A percentile compares a stretch with the other conserved stretches of the same genome.
Conservation (phyloP, 2,888 invertebrate genomes). For the Gasteruption jaculator region DNA sequence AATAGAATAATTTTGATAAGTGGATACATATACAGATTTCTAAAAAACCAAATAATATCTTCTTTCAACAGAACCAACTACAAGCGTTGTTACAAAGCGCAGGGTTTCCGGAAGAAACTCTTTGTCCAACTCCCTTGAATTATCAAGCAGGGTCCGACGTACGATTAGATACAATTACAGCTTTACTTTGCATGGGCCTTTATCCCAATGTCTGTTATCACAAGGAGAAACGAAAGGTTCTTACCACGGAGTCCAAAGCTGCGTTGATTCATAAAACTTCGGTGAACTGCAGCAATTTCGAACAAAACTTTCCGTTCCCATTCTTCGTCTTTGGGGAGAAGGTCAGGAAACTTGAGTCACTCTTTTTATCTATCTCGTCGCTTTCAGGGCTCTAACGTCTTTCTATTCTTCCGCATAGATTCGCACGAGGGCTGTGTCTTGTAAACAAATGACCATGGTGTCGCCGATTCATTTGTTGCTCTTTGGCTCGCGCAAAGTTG, state of each 20-base stretch:
- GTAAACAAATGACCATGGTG: constrained; percentile 96
- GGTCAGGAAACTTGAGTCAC: constrained; percentile 43
- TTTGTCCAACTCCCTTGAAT: constrained; percentile 71
- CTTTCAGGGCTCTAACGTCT: no score
- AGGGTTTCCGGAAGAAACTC: constrained; percentile 88
- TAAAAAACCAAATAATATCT: background rate
- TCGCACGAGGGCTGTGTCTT: constrained; percentile 89
- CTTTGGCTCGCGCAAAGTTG: constrained; percentile 87
- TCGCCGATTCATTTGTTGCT: constrained; percentile 88
- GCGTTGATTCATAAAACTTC: constrained; percentile 96
- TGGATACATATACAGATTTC: background rate
- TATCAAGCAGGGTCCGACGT: constrained; percentile 72
- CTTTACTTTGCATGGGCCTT: constrained; percentile 83
- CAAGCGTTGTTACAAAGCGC: constrained; percentile 64
- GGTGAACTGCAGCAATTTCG: constrained; percentile 84
- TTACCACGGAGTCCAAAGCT: constrained; percentile 91
- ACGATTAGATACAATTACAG: constrained; percentile 76
- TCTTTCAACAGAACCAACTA: constrained; percentile 58
- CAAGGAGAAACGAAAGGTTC: constrained; percentile 91
- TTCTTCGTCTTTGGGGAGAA: constrained; percentile 98
- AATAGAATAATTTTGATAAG: constrained; percentile 1
- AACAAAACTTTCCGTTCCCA: constrained; percentile 84
- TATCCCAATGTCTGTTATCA: constrained; percentile 97
- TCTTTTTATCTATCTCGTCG: background rate
- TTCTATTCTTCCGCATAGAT: constrained; percentile 57